A percentile compares a stretch with the other conserved stretches of the same genome.
phyloP scores from a whole-genome alignment of 2,113 vertebrate genomes.

The Xenus cinereus region DNA sequence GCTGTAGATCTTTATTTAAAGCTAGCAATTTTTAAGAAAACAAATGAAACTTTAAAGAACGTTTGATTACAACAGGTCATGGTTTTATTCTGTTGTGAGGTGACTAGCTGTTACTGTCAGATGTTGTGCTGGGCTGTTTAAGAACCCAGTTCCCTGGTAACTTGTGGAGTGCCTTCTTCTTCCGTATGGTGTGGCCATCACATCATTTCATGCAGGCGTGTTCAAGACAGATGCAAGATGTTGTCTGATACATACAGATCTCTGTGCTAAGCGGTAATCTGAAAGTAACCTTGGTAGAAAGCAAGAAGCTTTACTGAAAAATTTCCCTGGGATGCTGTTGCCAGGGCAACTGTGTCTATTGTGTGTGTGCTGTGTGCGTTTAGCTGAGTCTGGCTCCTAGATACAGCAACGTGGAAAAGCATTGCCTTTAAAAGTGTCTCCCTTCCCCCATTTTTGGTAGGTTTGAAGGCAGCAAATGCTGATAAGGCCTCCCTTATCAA shows the following conservation, averaged over 20 bases:
- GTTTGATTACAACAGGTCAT: background rate
- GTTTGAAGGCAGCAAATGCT: background rate
- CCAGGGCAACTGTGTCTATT: constrained; percentile 14
- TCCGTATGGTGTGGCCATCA: fast-evolving
- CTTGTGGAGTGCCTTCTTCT: background rate
- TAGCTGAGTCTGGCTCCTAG: background rate
- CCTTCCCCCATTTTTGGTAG: background rate
- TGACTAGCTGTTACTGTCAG: background rate
- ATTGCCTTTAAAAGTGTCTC: background rate
- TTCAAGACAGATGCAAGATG: background rate
- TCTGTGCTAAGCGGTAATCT: background rate
- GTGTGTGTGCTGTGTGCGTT: background rate
- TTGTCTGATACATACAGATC: background rate
- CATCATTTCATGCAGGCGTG: background rate
- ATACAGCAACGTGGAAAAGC: constrained; percentile 1
- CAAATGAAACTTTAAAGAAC: background rate
- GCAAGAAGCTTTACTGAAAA: background rate
- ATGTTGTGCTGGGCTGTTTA: background rate
- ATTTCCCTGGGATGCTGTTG: constrained; percentile 23
- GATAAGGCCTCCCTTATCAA: background rate
- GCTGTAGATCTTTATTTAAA: background rate
- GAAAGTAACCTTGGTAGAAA: background rate
- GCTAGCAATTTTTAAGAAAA: background rate
- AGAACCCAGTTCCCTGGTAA: background rate
- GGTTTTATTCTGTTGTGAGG: background rate